These are phyloP conservation scores for Platypus cylindrus DNA, from an alignment of 2,888 invertebrate species.

Conservation along the genomic window DNA sequence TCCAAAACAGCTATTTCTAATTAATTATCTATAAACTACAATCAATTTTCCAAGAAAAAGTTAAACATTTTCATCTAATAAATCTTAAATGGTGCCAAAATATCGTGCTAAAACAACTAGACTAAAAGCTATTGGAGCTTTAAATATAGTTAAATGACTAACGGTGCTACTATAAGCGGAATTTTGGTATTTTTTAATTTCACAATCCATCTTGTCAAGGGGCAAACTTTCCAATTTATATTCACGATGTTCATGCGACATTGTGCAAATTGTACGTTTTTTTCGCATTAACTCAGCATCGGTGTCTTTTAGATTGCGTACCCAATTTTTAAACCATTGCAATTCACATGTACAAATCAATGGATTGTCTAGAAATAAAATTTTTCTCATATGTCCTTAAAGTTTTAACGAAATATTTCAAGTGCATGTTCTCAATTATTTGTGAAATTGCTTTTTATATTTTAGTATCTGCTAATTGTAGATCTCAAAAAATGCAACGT, in stretches of 20 bases:
- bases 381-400: neutral
- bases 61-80: no score
- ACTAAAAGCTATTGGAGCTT: no score
- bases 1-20: no score
- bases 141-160: constrained; percentile 5
- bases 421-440: no score
- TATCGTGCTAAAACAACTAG: no score
- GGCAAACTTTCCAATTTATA: constrained; percentile 73
- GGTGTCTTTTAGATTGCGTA: constrained; percentile 62
- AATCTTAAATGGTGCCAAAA: no score
- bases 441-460: no score
- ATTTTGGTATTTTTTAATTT: constrained; percentile 41
- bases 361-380: constrained; percentile 59
- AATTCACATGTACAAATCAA: constrained; percentile 78
- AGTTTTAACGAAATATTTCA: no score
- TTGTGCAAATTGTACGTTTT: constrained; percentile 71
- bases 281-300: constrained; percentile 84
- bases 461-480: no score
- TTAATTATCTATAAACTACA: no score
- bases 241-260: constrained; percentile 68
- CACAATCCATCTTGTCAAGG: constrained; percentile 71
- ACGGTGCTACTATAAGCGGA: constrained; percentile 13
- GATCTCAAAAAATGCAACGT: no score
- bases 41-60: no score
- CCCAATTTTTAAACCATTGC: constrained; percentile 76